These are phyloP conservation scores for Lissonota sp. DNA, from an alignment of 2,888 invertebrate species.

Conservation along the genomic window DNA sequence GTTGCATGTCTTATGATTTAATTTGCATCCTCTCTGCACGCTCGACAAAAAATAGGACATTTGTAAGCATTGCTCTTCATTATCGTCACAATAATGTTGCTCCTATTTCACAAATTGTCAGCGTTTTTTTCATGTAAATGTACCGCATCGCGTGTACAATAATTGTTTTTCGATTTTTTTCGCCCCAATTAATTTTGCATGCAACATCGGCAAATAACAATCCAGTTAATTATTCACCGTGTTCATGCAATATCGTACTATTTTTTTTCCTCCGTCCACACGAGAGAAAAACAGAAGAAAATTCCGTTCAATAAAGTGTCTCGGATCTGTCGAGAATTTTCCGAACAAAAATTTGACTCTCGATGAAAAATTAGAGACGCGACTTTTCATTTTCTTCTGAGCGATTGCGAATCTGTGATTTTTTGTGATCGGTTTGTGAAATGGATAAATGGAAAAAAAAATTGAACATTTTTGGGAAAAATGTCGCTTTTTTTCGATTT, in stretches of 20 bases:
- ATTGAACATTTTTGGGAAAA: no score
- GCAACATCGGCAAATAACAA: background rate
- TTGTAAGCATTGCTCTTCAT: slow-evolving; percentile 14
- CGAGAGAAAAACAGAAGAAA: no score
- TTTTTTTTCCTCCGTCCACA: background rate
- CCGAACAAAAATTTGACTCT: no score
- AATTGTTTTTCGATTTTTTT: slow-evolving; percentile 57
- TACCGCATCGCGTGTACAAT: slow-evolving; percentile 46
- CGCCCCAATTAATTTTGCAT: background rate
- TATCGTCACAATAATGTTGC: slow-evolving; percentile 13
- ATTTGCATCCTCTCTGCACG: background rate
- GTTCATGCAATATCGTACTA: background rate
- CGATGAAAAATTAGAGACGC: no score
- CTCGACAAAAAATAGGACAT: slow-evolving; percentile 16
- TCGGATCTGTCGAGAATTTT: no score
- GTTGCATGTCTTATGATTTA: background rate
- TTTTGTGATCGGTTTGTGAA: no score
- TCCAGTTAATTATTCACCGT: background rate
- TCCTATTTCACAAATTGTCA: background rate
- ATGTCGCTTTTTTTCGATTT: background rate
- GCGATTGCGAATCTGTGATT: no score
- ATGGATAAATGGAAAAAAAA: no score
- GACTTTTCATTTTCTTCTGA: no score
- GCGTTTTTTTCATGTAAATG: background rate
- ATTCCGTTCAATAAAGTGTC: no score